A percentile compares a stretch with the other conserved stretches of the same genome.
Conservation (phyloP, 2,797 vertebrate species). For the Anabacerthia variegaticeps region DNA sequence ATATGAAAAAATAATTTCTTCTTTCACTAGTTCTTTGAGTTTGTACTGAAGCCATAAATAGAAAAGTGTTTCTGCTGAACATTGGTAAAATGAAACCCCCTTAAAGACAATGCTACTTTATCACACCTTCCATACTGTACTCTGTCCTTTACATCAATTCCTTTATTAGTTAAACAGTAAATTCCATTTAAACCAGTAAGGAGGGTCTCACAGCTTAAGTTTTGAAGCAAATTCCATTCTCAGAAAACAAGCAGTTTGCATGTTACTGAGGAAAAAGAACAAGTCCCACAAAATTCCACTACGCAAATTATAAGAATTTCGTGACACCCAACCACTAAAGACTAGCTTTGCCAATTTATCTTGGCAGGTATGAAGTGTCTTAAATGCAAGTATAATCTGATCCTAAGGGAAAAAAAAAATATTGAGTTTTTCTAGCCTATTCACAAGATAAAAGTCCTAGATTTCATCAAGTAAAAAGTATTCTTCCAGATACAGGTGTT, state of each 20-base stretch:
- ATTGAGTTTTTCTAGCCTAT: not conserved
- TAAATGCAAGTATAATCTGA: not conserved
- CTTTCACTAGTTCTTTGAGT: constrained; percentile 61
- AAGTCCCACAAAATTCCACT: constrained; percentile 25
- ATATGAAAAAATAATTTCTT: constrained; percentile 56
- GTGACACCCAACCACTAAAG: not conserved
- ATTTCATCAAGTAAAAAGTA: not conserved
- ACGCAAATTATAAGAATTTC: not conserved
- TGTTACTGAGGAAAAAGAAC: constrained; percentile 21
- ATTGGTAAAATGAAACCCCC: constrained; percentile 67
- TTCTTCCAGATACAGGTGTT: not conserved
- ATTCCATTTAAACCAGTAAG: constrained; percentile 45
- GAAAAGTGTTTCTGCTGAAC: constrained; percentile 64
- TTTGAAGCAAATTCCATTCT: not conserved
- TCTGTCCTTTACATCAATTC: constrained; percentile 63
- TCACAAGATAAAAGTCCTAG: not conserved
- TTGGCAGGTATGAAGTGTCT: not conserved
- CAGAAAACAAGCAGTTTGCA: constrained; percentile 16
- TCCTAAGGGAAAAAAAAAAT: not conserved
- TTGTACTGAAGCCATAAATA: constrained; percentile 53
- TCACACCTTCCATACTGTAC: constrained; percentile 11
- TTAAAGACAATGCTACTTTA: constrained; percentile 68
- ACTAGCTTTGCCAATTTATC: not conserved
- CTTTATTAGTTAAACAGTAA: constrained; percentile 69
- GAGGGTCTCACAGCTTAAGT: not conserved